Evolutionary conservation across 1,140 invertebrate species (phyloP), one percentile per base, ranked within the genome.

Genomic region (Brachionus plicatilis): DNA sequence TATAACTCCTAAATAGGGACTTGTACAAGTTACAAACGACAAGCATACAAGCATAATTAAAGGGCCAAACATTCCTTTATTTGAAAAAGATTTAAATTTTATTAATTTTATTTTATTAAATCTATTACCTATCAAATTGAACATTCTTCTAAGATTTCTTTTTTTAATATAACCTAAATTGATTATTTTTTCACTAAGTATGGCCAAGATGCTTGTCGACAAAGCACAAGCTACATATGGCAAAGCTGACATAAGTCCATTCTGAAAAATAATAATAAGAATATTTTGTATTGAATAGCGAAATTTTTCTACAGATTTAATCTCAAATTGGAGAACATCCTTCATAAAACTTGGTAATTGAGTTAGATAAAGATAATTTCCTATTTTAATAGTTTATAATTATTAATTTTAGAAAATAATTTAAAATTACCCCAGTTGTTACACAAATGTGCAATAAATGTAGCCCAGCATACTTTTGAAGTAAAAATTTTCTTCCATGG

Each of bases 381-480:
- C 80, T 82, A 41, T n/a, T 7, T 0, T 3, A 17, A 33, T n/a
- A 68, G 29, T 45, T 20, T 20, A 60, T 45, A 50, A 79, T 24
- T 50, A 9, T 60, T 53, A 41, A 24, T 80, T 14, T 37, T 50
- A 56, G 37, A 56, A 56, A 56, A 56, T 5, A 20, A 56, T 17
- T 4, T 6, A 60, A 24, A 60, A 24, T 12, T 88, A 1, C 95
- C 94, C 91, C 96, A 98, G 84, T 97, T 96, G 85, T 95, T 95
- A 76, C 94, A 93, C 43, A 93, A 94, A 88, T 98, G 95, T 0
- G 94, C 95, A n/a, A 96, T 89, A 75, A 97, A 92, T 87, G 97
- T 95, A 2, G 95, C 95, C 94, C 95, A 97, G 3, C 98, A 95
- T 0, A 95, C 94, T 1, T 91, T 87, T 0, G 95, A 96, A 1